phyloP scores from a whole-genome alignment of 2,888 invertebrate genomes.

The Lepidonotus clava region DNA sequence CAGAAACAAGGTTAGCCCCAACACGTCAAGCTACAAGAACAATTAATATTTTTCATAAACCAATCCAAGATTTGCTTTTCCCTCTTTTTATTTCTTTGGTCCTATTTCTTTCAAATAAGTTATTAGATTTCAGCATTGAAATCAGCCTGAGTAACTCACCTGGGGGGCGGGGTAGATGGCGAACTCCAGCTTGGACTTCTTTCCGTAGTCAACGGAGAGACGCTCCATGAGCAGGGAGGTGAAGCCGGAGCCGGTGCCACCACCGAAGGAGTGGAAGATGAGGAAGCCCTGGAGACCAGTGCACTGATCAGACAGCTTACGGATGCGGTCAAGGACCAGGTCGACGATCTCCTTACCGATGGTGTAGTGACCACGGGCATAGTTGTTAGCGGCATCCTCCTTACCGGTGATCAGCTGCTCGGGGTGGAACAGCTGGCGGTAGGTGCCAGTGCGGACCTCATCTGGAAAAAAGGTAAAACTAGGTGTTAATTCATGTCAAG shows the following conservation, averaged over 20 bases:
- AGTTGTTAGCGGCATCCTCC: slow-evolving; percentile 76
- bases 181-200: slow-evolving; percentile 77
- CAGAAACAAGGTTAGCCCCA: not conserved
- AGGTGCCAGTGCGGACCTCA: slow-evolving; percentile 72
- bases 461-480: slow-evolving; percentile 64
- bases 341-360: slow-evolving; percentile 74
- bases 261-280: slow-evolving; percentile 77
- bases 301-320: slow-evolving; percentile 81
- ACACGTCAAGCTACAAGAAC: not conserved
- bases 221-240: slow-evolving; percentile 79
- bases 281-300: slow-evolving; percentile 80
- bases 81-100: not conserved
- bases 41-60: not conserved
- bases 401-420: slow-evolving; percentile 75
- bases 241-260: slow-evolving; percentile 79
- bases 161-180: slow-evolving; percentile 77
- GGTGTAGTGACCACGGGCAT: slow-evolving; percentile 75
- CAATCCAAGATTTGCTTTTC: not conserved
- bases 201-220: slow-evolving; percentile 80
- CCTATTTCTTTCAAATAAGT: not conserved
- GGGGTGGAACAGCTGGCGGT: slow-evolving; percentile 73
- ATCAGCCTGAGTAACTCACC: slow-evolving; percentile 77
- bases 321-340: slow-evolving; percentile 76
- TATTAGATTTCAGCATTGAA: slow-evolving; percentile 75
- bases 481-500: no score